Conservation (phyloP, 2,797 vertebrate species). For the Crossoptilon crossoptilon region DNA sequence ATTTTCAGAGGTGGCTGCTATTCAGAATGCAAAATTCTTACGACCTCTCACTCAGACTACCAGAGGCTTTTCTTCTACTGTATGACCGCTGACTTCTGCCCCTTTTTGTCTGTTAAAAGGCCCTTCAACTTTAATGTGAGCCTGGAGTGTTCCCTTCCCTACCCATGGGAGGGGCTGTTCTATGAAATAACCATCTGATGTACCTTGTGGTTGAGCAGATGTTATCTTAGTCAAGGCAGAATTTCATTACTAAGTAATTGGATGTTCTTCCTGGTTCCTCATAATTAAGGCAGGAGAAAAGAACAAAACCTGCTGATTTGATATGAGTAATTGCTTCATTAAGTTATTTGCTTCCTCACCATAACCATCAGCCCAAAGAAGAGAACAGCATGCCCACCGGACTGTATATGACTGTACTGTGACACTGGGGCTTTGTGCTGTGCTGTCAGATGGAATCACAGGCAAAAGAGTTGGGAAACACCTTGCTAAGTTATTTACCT, state of each 20-base stretch:
- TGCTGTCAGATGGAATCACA: not conserved
- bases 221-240: not conserved
- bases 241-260: conserved; percentile 11
- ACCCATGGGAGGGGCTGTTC: not conserved
- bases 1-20: conserved; percentile 17
- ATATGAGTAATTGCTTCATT: conserved; percentile 56
- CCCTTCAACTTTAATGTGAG: conserved; percentile 14
- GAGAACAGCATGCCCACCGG: not conserved
- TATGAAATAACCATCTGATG: conserved; percentile 28
- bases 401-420: not conserved
- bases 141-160: not conserved
- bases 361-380: not conserved
- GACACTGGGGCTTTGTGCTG: not conserved
- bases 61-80: conserved; percentile 25
- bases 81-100: not conserved
- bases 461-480: not conserved
- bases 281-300: conserved; percentile 39
- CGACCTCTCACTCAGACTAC: not conserved
- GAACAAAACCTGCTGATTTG: conserved; percentile 41
- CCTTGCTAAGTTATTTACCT: not conserved
- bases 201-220: conserved; percentile 38
- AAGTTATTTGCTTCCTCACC: conserved; percentile 28
- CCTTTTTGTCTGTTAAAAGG: not conserved
- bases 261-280: conserved; percentile 53
- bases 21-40: conserved; percentile 6